Conservation (phyloP, 2,797 vertebrate genomes). For the Acipenser transmontanus region DNA sequence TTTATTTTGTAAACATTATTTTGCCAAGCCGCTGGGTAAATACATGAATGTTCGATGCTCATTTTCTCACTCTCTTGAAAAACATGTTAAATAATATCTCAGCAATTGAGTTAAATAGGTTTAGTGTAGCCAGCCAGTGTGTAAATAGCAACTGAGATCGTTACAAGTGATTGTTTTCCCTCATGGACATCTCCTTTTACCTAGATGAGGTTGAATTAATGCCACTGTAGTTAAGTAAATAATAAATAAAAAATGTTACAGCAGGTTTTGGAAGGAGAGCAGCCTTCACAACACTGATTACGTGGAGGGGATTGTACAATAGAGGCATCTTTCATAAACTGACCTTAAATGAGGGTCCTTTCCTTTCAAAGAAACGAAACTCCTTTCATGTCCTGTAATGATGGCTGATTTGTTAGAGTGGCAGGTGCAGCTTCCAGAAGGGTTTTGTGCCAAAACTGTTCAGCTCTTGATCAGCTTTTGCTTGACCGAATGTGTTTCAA, state of each 20-base stretch:
- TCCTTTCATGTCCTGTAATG: constrained; percentile 2
- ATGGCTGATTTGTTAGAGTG: neutral
- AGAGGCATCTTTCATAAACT: neutral
- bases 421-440: neutral
- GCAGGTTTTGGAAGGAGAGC: neutral
- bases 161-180: neutral
- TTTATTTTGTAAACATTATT: constrained; percentile 6
- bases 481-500: constrained; percentile 1
- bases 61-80: neutral
- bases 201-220: neutral
- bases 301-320: neutral
- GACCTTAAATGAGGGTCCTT: constrained; percentile 3
- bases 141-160: neutral
- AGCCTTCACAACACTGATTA: neutral
- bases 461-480: constrained; percentile 2
- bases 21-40: neutral
- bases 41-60: neutral
- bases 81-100: neutral
- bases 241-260: too few relatives aligned
- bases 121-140: neutral
- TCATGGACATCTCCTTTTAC: neutral
- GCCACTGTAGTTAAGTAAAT: too few relatives aligned
- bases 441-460: neutral
- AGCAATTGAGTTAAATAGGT: neutral
- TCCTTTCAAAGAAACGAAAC: neutral